A percentile compares a stretch with the other conserved stretches of the same genome.
Conservation (phyloP, 2,888 invertebrate species). For the Pogonocherus hispidulus region DNA sequence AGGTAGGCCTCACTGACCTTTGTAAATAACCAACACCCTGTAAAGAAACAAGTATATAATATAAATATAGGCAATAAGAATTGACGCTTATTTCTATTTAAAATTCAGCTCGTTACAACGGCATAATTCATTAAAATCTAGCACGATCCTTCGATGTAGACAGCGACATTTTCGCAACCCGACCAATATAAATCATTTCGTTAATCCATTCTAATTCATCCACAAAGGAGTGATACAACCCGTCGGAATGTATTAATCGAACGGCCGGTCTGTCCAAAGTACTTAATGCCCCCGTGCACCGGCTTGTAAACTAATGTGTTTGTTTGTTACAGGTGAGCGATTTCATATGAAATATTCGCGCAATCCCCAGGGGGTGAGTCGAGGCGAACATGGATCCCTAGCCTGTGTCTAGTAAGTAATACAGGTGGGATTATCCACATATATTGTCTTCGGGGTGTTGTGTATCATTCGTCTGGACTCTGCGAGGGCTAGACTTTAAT, state of each 20-base stretch:
- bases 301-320: slow-evolving; percentile 37
- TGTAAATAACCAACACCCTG: too few species aligned
- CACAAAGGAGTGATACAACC: slow-evolving; percentile 38
- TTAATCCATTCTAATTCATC: slow-evolving; percentile 27
- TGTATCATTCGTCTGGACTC: slow-evolving; percentile 26
- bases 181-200: slow-evolving; percentile 31
- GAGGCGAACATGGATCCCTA: background rate
- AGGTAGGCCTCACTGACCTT: too few species aligned
- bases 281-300: slow-evolving; percentile 36
- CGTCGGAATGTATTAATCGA: slow-evolving; percentile 40
- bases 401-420: slow-evolving; percentile 27
- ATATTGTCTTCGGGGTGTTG: slow-evolving; percentile 25
- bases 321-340: slow-evolving; percentile 46
- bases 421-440: slow-evolving; percentile 25
- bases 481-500: slow-evolving; percentile 15
- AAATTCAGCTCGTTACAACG: background rate
- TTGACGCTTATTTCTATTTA: too few species aligned
- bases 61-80: too few species aligned
- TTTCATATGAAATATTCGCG: slow-evolving; percentile 37
- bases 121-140: slow-evolving; percentile 1
- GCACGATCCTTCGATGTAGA: slow-evolving; percentile 5
- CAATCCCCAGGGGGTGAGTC: slow-evolving; percentile 10
- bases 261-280: slow-evolving; percentile 29
- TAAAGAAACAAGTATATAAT: too few species aligned
- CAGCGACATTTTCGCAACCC: slow-evolving; percentile 16